phyloP scores from a whole-genome alignment of 2,113 vertebrate genomes.

The Isichthys henryi region DNA sequence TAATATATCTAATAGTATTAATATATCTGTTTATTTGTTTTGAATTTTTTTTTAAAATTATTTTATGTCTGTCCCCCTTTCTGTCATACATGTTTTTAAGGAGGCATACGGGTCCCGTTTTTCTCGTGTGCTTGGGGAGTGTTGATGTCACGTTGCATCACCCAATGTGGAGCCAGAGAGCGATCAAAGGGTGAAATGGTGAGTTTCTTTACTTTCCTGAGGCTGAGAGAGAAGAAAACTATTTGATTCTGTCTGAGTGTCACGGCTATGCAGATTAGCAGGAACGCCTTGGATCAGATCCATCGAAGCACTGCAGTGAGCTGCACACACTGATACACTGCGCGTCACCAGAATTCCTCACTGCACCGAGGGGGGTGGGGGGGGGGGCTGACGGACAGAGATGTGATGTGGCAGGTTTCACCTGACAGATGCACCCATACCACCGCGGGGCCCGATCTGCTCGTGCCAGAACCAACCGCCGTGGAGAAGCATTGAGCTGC shows the following conservation, averaged over 20 bases:
- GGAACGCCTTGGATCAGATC: not conserved
- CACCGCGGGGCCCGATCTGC: not conserved
- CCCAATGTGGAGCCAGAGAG: not conserved
- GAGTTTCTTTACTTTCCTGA: not conserved
- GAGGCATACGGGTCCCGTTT: not conserved
- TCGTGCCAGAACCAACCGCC: not conserved
- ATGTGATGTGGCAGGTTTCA: not conserved
- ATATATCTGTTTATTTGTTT: not conserved
- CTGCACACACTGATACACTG: not conserved
- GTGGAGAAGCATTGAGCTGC: not conserved
- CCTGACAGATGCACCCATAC: not conserved
- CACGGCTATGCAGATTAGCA: not conserved
- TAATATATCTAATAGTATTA: too few relatives aligned
- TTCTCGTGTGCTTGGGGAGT: not conserved
- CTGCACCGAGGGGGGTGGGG: not conserved
- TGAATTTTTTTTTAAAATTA: not conserved
- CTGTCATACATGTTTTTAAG: not conserved
- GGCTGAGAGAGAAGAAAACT: not conserved
- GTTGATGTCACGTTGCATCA: not conserved
- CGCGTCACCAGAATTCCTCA: not conserved
- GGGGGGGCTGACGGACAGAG: not conserved
- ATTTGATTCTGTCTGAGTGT: not conserved
- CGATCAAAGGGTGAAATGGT: not conserved
- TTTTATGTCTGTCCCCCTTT: not conserved
- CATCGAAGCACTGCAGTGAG: not conserved